phyloP scores from a whole-genome alignment of 2,797 vertebrate species.

The Coregonus suidteri region DNA sequence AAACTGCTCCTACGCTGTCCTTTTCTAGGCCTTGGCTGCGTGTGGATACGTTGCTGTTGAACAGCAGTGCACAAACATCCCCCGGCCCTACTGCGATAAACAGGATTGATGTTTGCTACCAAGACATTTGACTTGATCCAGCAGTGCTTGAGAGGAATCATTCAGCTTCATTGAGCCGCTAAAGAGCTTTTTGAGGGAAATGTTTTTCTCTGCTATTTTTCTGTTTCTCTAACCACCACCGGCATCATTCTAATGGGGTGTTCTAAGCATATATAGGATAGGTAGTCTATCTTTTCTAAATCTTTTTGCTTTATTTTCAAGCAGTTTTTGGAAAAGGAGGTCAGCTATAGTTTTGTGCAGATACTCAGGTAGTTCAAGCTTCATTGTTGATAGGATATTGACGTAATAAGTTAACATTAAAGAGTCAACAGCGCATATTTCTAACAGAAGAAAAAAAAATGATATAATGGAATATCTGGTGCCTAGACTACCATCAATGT shows the following conservation, averaged over 20 bases:
- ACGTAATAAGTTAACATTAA: constrained; percentile 1
- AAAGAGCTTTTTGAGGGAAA: constrained; percentile 66
- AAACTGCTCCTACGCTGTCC: constrained; percentile 57
- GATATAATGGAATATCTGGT: background rate
- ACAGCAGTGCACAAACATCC: constrained; percentile 76
- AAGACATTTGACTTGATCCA: constrained; percentile 77
- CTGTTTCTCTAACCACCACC: constrained; percentile 18
- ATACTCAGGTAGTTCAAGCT: constrained; percentile 8
- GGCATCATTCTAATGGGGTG: constrained; percentile 38
- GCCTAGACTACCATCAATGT: background rate
- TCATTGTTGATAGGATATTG: background rate
- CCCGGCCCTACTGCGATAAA: constrained; percentile 73
- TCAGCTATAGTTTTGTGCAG: background rate
- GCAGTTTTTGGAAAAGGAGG: background rate
- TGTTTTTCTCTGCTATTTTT: constrained; percentile 52
- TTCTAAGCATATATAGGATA: constrained; percentile 31
- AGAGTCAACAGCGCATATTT: background rate
- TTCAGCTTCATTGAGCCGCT: constrained; percentile 77
- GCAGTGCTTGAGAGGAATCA: constrained; percentile 75
- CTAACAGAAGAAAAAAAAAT: constrained; percentile 13
- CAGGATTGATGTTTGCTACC: constrained; percentile 79
- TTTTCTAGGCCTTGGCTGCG: constrained; percentile 58
- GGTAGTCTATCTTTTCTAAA: constrained; percentile 19
- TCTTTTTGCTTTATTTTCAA: background rate
- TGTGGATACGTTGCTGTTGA: constrained; percentile 57